Conservation (phyloP, 1,140 invertebrate species). For the Riptortus pedestris region DNA sequence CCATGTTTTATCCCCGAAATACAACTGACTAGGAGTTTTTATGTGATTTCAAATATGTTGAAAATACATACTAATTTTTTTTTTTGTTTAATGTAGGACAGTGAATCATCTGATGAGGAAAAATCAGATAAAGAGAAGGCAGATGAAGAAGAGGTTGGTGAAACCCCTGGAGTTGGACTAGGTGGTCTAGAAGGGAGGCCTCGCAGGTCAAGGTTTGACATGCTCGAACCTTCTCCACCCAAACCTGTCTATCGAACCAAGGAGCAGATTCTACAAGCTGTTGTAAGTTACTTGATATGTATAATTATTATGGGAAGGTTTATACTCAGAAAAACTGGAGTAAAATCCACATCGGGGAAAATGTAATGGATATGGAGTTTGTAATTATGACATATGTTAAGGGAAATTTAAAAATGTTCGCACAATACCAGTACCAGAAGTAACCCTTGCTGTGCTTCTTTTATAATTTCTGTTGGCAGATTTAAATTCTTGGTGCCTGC, state of each 20-base stretch:
- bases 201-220: slow-evolving; percentile 12
- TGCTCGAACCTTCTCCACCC: slow-evolving; percentile 22
- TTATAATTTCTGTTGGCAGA: too few species aligned
- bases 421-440: too few species aligned
- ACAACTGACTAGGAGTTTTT: too few species aligned
- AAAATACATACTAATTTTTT: slow-evolving; percentile 8
- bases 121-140: slow-evolving; percentile 40
- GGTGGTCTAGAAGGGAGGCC: slow-evolving; percentile 29
- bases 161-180: slow-evolving; percentile 26
- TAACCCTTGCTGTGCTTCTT: too few species aligned
- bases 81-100: too few species aligned
- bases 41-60: not conserved
- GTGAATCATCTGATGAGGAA: slow-evolving; percentile 47
- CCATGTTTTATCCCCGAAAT: too few species aligned
- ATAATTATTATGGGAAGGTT: slow-evolving; percentile 27
- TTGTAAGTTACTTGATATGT: slow-evolving; percentile 43
- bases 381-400: too few species aligned
- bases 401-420: too few species aligned
- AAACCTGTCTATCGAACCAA: slow-evolving; percentile 34
- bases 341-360: too few species aligned
- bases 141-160: slow-evolving; percentile 31
- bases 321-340: too few species aligned
- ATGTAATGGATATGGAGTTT: too few species aligned
- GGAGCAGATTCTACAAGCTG: slow-evolving; percentile 45
- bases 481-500: too few species aligned